Base-by-base conservation (phyloP, 1,140 invertebrate species). In the Monomorium pharaonis region DNA sequence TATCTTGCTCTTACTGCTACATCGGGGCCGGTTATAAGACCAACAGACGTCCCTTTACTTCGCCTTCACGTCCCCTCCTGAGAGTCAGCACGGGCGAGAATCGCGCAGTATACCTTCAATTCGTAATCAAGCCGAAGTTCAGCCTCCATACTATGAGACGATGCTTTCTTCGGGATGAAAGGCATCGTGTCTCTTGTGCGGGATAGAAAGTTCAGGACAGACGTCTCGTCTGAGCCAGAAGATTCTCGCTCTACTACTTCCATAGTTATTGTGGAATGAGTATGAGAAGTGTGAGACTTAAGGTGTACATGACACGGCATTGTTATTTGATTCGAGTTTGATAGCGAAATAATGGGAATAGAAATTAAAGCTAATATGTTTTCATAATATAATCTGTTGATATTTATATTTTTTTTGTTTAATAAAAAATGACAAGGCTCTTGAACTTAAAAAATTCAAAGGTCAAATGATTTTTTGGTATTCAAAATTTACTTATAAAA, bases 91-190 rank as follows among this genome's bases (percentile, higher is more conserved):
- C 10, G 56, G 18, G 62, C 62, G 78, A 72, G 54, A 83, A 74
- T 83, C 51, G 37, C 51, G 21, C 18, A 30, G 83, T 70, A 70
- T 58, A 77, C 54, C 74, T 86, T 91, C 88, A 91, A 92, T 91
- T 92, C 84, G 86, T 91, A 92, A 92, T 91, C 91, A 91, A 90
- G 69, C 62, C 37, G 81, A 88, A 77, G 76, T 92, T 90, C 67
- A 83, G 89, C 72, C 72, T 83, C 51, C 33, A 74, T 60, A 42
- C 70, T 49, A n/a, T 49, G 78, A n/a, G 42, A 44, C 49, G 12
- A 49, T 63, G 21, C 49, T 87, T 76, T 58, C 72, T 63, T 70
- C 7, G 21, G 24, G 24, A 80, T 84, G 70, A 67, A 56, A 60
- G 54, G 18, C 65, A 70, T 21, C 18, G 62, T 51, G 33, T 76